These are phyloP conservation scores for Sylvilagus bachmani DNA, from an alignment of 2,113 vertebrate species.

Conservation along the genomic window DNA sequence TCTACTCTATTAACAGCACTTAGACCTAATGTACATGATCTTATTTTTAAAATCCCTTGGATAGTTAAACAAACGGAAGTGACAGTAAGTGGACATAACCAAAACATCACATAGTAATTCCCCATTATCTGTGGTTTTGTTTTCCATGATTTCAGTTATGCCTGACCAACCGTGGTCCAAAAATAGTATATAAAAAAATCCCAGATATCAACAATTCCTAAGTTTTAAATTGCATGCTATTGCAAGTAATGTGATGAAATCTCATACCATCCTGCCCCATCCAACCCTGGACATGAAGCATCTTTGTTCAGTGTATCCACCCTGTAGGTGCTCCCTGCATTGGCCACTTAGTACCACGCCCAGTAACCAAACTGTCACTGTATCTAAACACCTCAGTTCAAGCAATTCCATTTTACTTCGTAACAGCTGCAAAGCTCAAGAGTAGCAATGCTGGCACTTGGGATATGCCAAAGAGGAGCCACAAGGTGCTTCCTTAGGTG, in stretches of 20 bases:
- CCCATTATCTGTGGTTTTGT: not conserved
- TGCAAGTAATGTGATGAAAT: not conserved
- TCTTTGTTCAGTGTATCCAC: not conserved
- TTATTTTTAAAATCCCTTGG: not conserved
- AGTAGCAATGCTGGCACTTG: not conserved
- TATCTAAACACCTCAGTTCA: too few species aligned
- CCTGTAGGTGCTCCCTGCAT: too few species aligned
- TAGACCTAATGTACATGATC: not conserved
- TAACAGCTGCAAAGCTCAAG: too few species aligned
- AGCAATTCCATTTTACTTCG: too few species aligned
- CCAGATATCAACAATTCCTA: too few species aligned
- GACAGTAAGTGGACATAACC: not conserved
- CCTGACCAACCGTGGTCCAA: too few species aligned
- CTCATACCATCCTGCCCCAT: not conserved
- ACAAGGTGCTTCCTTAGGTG: not conserved
- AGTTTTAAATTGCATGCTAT: too few species aligned
- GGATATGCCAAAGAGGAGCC: not conserved
- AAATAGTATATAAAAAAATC: too few species aligned
- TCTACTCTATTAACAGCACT: not conserved
- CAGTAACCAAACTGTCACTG: too few species aligned
- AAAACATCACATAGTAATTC: not conserved
- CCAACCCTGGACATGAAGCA: not conserved
- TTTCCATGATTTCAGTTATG: too few species aligned
- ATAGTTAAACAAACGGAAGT: conserved; percentile 20
- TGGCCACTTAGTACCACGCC: too few species aligned